These are phyloP conservation scores for Erannis defoliaria DNA, from an alignment of 2,888 invertebrate species.

Conservation along the genomic window DNA sequence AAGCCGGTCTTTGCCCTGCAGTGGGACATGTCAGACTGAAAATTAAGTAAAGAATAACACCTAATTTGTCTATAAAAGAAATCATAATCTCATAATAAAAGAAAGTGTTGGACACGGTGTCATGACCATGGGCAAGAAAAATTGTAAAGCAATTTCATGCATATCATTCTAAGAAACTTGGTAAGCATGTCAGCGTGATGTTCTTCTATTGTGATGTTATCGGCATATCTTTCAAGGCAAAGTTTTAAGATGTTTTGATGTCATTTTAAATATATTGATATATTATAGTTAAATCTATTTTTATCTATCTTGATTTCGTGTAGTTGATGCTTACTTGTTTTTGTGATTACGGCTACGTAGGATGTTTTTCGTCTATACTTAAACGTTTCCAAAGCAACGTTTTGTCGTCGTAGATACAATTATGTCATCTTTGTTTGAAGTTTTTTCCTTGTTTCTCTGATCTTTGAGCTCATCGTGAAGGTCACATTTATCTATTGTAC, in stretches of 20 bases:
- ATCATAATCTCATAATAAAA: no score
- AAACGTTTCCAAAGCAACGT: constrained; percentile 9
- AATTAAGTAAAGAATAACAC: no score
- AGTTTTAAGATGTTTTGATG: constrained; percentile 2
- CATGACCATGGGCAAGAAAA: no score
- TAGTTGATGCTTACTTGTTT: constrained; percentile 8
- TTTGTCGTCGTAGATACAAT: constrained; percentile 20
- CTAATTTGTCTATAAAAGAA: no score
- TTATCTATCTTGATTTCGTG: not conserved
- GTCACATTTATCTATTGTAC: constrained; percentile 25
- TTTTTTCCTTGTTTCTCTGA: constrained; percentile 31
- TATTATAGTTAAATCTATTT: not conserved
- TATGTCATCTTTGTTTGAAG: constrained; percentile 25
- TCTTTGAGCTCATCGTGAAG: constrained; percentile 25
- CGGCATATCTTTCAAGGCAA: constrained; percentile 1
- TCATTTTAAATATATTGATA: not conserved
- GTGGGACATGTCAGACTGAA: no score
- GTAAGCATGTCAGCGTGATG: not conserved
- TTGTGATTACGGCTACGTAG: constrained; percentile 1
- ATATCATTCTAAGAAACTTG: constrained; percentile 3
- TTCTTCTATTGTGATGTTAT: not conserved
- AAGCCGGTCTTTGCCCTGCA: no score
- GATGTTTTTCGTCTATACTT: constrained; percentile 5
- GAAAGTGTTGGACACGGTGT: no score
- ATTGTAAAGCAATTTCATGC: constrained; percentile 8